phyloP scores from a whole-genome alignment of 2,797 vertebrate species.

The Pseudomugil gertrudae region DNA sequence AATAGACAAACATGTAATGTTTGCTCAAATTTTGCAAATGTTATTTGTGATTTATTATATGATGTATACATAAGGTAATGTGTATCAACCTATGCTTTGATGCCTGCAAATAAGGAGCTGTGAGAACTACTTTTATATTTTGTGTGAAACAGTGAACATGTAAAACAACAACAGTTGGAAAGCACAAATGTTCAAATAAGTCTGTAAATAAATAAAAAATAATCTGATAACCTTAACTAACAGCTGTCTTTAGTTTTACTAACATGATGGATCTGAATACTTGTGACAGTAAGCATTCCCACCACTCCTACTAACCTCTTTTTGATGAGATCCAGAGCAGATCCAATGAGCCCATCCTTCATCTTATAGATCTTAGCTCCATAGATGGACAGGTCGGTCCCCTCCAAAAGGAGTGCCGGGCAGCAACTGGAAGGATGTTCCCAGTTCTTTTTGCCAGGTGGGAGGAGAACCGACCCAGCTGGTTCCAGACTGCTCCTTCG shows the following conservation, averaged over 20 bases:
- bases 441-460: conserved; percentile 73
- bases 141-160: background rate
- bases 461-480: conserved; percentile 70
- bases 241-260: background rate
- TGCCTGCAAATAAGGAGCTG: background rate
- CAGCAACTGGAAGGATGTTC: conserved; percentile 88
- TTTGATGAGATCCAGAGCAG: conserved; percentile 91
- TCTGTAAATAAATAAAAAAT: background rate
- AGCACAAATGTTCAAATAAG: background rate
- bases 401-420: conserved; percentile 88
- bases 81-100: no score
- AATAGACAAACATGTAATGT: no score
- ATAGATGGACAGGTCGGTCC: conserved; percentile 88
- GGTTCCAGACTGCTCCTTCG: conserved; percentile 71
- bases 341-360: conserved; percentile 90
- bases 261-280: background rate
- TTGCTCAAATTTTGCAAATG: no score
- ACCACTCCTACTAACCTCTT: conserved; percentile 83
- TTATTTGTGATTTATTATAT: no score
- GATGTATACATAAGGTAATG: no score
- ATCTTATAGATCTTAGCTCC: conserved; percentile 92
- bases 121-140: no score
- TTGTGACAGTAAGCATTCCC: background rate
- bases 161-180: background rate
- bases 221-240: background rate